Evolutionary conservation across 2,888 invertebrate genomes (phyloP).

Genomic region (Vannuccia rotundouncinata): DNA sequence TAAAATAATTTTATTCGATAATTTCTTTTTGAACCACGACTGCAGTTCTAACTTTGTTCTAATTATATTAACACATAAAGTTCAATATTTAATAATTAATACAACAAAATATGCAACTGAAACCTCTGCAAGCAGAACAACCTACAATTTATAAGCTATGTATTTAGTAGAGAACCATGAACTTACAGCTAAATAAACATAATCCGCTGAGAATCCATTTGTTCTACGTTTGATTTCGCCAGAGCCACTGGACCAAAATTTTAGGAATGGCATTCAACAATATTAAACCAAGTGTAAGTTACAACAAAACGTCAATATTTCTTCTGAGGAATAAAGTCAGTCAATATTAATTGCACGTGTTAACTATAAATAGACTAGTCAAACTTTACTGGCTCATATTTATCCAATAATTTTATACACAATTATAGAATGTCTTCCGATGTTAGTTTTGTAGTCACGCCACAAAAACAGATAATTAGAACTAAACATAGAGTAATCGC

Average conservation of each 20-base stretch:
- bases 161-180: background rate
- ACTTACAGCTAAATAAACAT: background rate
- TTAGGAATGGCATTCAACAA: background rate
- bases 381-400: background rate
- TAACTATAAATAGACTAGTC: background rate
- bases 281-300: background rate
- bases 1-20: background rate
- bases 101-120: background rate
- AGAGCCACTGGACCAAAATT: constrained; percentile 4
- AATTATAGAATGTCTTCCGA: background rate
- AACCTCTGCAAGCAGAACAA: background rate
- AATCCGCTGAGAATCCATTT: background rate
- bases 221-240: background rate
- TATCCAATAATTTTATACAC: background rate
- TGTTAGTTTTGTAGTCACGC: background rate
- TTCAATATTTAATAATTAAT: background rate
- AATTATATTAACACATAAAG: too few relatives aligned
- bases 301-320: background rate
- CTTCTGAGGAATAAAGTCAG: background rate
- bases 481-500: background rate
- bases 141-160: background rate
- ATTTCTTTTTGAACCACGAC: too few relatives aligned
- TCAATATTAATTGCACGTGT: background rate
- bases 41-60: too few relatives aligned
- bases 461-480: background rate